Base-by-base conservation (phyloP, 2,113 vertebrate genomes). In the Brachionichthys hirsutus region DNA sequence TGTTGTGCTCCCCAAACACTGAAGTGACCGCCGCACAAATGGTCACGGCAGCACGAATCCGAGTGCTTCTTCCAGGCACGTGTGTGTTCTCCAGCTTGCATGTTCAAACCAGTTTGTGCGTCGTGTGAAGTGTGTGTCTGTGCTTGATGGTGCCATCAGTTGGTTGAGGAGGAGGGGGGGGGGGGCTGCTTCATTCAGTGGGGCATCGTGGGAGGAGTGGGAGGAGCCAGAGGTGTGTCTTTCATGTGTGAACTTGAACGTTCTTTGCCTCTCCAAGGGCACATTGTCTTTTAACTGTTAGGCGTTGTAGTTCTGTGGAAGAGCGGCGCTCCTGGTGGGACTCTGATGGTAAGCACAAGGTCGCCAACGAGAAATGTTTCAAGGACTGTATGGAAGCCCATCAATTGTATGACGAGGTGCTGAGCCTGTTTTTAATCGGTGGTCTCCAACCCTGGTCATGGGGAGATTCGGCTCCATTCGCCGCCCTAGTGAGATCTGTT, bases 321-420 rank as follows among this genome's bases (percentile, higher is more conserved):
- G 62, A 81, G 83, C 82, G 66, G 74, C 78, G 79, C 82, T 85
- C 83, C 87, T 77, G 84, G 77, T 70, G 72, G 87, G 88, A 89
- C 84, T 70, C 36, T 61, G 60, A 88, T 85, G 91, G 91, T 91
- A 92, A 92, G 91, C 91, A 84, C 78, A 84, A 77, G 85, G 89
- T 77, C 66, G 75, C 67, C 70, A 59, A 52, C 42, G 22, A 58
- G 57, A 68, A 55, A 58, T 62, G 44, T 51, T 13, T 51, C 20
- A 44, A 47, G 49, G 44, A 54, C 47, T 66, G 36, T 53, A 48
- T 45, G 56, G 56, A 60, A 75, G 43, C 48, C 61, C 54, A 22
- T 62, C 17, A 50, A 60, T 56, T 68, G 24, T 69, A 54, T 46
- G 14, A 62, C 12, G 55, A 49, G 49, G 17, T 49, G 36, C 19